These are phyloP conservation scores for Hippoglossus stenolepis DNA, from an alignment of 2,113 vertebrate genomes.

Conservation along the genomic window DNA sequence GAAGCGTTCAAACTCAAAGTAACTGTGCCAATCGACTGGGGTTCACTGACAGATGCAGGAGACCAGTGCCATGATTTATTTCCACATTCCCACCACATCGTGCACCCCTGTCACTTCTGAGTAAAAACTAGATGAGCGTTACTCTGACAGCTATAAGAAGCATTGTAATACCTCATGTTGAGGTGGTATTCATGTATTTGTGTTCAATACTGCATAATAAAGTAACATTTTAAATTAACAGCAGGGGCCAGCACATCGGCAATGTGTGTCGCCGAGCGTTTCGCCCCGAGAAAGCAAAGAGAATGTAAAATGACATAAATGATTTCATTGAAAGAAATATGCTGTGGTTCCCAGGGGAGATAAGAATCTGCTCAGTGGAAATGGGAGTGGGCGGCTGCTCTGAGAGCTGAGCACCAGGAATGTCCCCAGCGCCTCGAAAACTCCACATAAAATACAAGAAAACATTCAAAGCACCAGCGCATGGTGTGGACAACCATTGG, in stretches of 20 bases:
- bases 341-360: conserved; percentile 59
- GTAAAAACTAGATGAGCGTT: neutral
- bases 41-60: neutral
- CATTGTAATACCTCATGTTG: neutral
- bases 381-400: conserved; percentile 64
- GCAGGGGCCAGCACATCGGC: no score
- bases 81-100: neutral
- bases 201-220: no score
- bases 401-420: conserved; percentile 47
- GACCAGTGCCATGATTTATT: neutral
- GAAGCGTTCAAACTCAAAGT: neutral
- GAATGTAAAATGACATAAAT: conserved; percentile 62
- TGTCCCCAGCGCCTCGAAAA: conserved; percentile 39
- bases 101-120: neutral
- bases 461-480: conserved; percentile 36
- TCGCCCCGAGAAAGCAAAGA: no score
- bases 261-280: no score
- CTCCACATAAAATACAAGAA: conserved; percentile 57
- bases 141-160: neutral
- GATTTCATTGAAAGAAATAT: conserved; percentile 64
- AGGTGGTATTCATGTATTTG: neutral
- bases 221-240: no score
- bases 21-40: neutral
- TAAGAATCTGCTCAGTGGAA: conserved; percentile 39
- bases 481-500: neutral